These are phyloP conservation scores for Rhineura floridana DNA, from an alignment of 2,113 vertebrate genomes.

Conservation along the genomic window DNA sequence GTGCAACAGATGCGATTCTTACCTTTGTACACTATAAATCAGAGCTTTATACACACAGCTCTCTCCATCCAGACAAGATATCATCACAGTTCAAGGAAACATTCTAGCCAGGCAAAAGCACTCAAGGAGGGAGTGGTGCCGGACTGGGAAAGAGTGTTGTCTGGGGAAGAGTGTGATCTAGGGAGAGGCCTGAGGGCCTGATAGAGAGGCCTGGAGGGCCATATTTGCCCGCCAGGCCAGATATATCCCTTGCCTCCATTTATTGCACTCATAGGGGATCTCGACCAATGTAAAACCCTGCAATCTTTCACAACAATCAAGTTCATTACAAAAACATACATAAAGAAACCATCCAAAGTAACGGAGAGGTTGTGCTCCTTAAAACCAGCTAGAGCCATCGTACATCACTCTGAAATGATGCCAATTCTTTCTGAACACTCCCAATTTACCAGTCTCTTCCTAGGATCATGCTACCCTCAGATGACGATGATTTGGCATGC, in stretches of 20 bases:
- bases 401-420: background rate
- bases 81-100: no score
- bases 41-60: no score
- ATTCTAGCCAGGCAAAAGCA: no score
- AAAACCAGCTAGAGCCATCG: background rate
- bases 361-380: background rate
- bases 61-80: no score
- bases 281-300: background rate
- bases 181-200: background rate
- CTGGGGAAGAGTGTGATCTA: no score
- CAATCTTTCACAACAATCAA: background rate
- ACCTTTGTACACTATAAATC: no score
- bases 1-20: no score
- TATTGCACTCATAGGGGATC: background rate
- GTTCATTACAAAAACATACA: background rate
- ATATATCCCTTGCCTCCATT: no score
- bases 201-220: background rate
- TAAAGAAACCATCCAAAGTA: background rate
- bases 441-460: slow-evolving; percentile 37
- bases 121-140: no score
- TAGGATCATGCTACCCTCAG: slow-evolving; percentile 24
- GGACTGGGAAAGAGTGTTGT: no score
- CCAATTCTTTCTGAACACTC: background rate
- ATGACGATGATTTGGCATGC: slow-evolving; percentile 35
- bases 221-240: background rate